Conservation (phyloP, 2,113 vertebrate genomes). For the Scalopus aquaticus region DNA sequence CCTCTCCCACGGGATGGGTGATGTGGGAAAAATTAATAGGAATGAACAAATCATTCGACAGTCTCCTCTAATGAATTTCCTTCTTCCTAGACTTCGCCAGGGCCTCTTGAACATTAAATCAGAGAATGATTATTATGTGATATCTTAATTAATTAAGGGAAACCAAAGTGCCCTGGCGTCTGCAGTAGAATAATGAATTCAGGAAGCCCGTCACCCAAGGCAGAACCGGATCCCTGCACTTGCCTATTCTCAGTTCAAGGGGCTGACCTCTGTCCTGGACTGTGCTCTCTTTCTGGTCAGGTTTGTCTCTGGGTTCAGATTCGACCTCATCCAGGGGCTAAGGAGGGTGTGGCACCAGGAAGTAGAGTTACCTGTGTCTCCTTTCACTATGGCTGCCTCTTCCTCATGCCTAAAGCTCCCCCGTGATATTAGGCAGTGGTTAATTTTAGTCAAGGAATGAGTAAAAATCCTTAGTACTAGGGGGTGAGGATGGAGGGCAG, state of each 20-base stretch:
- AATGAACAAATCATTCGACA: background rate
- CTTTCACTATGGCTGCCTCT: background rate
- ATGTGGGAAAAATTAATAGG: slow-evolving; percentile 24
- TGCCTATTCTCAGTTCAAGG: accelerated
- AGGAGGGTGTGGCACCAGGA: background rate
- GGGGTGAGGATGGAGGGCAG: background rate
- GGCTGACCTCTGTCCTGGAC: background rate
- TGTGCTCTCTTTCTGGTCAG: background rate
- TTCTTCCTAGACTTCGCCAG: slow-evolving; percentile 13
- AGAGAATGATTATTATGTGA: slow-evolving; percentile 35
- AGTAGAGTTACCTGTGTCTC: background rate
- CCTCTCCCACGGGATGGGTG: background rate
- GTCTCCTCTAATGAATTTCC: slow-evolving; percentile 48
- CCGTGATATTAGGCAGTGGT: background rate
- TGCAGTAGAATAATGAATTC: slow-evolving; percentile 27
- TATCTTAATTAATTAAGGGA: slow-evolving; percentile 69
- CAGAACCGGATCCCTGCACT: background rate
- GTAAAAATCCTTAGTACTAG: background rate
- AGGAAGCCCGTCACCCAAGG: background rate
- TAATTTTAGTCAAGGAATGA: background rate
- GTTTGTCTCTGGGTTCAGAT: background rate
- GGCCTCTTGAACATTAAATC: slow-evolving; percentile 49
- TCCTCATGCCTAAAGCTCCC: background rate
- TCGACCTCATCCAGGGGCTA: background rate
- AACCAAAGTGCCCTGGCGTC: background rate